Evolutionary conservation across 2,797 vertebrate genomes (phyloP).

Genomic region (Sebastes reedi): DNA sequence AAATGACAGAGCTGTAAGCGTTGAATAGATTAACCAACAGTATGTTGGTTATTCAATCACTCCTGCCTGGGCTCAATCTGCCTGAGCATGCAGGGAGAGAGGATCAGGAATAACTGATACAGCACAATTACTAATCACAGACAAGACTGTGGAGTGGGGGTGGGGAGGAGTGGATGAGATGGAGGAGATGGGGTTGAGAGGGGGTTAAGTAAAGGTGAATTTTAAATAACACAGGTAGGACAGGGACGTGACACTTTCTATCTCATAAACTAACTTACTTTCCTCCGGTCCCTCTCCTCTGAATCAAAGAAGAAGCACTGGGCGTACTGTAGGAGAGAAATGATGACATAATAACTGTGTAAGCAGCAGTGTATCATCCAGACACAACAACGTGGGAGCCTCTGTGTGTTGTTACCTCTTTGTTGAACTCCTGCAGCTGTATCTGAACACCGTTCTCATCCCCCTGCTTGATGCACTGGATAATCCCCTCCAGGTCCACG

Average conservation of each 20-base stretch:
- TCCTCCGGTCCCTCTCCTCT: constrained; percentile 67
- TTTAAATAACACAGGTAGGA: background rate
- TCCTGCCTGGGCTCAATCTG: constrained; percentile 53
- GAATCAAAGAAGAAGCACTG: constrained; percentile 81
- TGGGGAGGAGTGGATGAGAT: background rate
- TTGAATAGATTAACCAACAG: constrained; percentile 33
- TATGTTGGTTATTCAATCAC: constrained; percentile 6
- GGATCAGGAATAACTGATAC: constrained; percentile 77
- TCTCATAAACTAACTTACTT: constrained; percentile 48
- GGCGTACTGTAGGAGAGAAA: constrained; percentile 62
- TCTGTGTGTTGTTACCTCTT: constrained; percentile 68
- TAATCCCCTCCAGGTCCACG: constrained; percentile 78
- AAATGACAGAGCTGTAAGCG: background rate
- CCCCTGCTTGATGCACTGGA: constrained; percentile 78
- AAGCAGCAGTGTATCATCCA: background rate
- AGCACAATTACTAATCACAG: constrained; percentile 77
- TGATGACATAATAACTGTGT: background rate
- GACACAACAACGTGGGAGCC: background rate
- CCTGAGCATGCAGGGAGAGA: constrained; percentile 52
- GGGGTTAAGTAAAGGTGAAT: background rate
- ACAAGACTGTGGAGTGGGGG: constrained; percentile 16
- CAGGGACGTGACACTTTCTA: background rate
- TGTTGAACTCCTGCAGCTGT: constrained; percentile 79
- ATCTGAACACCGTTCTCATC: constrained; percentile 73
- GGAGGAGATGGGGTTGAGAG: background rate